Evolutionary conservation across 1,140 invertebrate species (phyloP).

Genomic region (Penaeus indicus): DNA sequence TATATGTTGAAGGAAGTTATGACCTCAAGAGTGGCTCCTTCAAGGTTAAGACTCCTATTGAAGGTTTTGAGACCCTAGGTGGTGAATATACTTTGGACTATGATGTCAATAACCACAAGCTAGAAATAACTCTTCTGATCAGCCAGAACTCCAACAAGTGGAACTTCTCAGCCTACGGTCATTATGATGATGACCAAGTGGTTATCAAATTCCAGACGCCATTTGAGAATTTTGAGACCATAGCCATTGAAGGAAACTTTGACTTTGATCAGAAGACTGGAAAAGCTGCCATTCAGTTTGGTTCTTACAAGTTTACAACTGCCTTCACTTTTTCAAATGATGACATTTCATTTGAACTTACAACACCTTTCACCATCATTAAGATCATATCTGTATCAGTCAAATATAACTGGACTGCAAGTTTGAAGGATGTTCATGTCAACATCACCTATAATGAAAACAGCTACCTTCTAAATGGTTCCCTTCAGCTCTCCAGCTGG

Average conservation of each 20-base stretch:
- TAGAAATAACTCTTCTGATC: background rate
- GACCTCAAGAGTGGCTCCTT: background rate
- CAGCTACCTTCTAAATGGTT: background rate
- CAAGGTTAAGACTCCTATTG: conserved; percentile 3
- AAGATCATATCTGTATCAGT: background rate
- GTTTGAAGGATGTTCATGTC: background rate
- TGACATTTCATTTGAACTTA: background rate
- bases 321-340: background rate
- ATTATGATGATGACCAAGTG: background rate
- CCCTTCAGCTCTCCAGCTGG: background rate
- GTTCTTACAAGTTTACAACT: background rate
- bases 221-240: conserved; percentile 1
- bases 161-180: conserved; percentile 8
- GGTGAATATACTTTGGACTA: conserved; percentile 3
- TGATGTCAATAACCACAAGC: background rate
- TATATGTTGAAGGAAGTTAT: conserved; percentile 9
- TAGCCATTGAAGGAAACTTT: background rate
- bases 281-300: background rate
- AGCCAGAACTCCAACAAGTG: conserved; percentile 2
- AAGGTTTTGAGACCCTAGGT: conserved; percentile 5
- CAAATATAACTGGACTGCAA: background rate
- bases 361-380: conserved; percentile 11
- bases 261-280: background rate
- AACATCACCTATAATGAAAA: background rate
- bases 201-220: conserved; percentile 23